phyloP scores from a whole-genome alignment of 2,113 vertebrate species.

The Todiramphus chloris region DNA sequence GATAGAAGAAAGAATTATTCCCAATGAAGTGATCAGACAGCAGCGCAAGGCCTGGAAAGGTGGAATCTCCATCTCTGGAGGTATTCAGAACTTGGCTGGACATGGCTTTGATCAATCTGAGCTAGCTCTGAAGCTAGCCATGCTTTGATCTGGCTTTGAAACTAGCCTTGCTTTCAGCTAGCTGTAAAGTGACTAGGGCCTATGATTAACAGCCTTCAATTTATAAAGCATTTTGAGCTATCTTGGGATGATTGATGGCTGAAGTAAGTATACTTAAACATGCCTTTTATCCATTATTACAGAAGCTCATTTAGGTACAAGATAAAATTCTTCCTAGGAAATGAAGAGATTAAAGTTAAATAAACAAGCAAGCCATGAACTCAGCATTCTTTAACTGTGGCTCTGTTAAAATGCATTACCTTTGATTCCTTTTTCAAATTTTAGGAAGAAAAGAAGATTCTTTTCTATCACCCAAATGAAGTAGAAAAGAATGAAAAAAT shows the following conservation, averaged over 20 bases:
- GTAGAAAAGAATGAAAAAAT: slow-evolving; percentile 99
- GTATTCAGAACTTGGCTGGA: neutral
- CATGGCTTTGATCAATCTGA: neutral
- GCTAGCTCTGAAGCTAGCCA: neutral
- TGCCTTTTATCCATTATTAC: neutral
- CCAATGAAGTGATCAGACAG: neutral
- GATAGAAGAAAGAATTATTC: neutral
- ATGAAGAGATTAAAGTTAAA: neutral
- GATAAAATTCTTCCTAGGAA: neutral
- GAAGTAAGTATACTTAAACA: neutral
- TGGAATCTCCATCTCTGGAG: neutral
- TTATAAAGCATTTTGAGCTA: neutral
- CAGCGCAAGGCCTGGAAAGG: neutral
- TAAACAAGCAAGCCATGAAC: neutral
- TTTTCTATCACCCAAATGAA: slow-evolving; percentile 97
- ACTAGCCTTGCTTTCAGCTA: neutral
- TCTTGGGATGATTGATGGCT: neutral
- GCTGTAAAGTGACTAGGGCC: neutral
- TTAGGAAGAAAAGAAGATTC: slow-evolving; percentile 98
- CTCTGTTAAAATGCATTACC: neutral
- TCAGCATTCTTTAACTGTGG: neutral
- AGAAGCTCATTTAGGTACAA: neutral
- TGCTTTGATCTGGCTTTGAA: slow-evolving; percentile 2
- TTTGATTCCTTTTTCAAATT: slow-evolving; percentile 25
- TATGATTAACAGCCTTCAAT: neutral